Conservation (phyloP, 2,888 invertebrate genomes). For the Leuctra nigra region DNA sequence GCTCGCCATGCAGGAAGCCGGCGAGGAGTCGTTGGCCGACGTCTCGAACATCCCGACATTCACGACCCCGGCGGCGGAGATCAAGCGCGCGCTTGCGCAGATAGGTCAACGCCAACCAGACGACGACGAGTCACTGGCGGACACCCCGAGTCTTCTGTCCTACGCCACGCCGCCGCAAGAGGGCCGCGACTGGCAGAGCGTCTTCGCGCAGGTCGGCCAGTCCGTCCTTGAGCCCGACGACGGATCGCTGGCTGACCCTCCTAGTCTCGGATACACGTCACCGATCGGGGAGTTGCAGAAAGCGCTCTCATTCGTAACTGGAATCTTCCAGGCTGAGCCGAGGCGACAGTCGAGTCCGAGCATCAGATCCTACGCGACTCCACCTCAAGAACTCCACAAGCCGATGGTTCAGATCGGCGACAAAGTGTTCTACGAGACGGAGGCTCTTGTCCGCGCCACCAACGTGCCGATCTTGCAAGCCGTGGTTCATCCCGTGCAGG, state of each 20-base stretch:
- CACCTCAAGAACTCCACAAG: constrained; percentile 6
- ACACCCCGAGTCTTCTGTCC: constrained; percentile 1
- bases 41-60: constrained; percentile 1
- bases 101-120: neutral
- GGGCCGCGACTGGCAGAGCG: neutral
- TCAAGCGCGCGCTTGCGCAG: neutral
- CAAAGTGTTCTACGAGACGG: neutral
- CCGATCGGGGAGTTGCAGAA: constrained; percentile 1
- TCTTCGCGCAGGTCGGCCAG: constrained; percentile 2
- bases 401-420: neutral
- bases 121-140: constrained; percentile 7
- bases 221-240: neutral
- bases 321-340: neutral
- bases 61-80: constrained; percentile 4
- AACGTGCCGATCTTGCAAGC: constrained; percentile 10
- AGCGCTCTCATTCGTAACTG: neutral
- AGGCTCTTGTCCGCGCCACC: neutral
- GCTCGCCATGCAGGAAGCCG: constrained; percentile 22
- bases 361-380: neutral
- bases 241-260: neutral
- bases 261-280: constrained; percentile 1
- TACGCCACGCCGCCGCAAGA: constrained; percentile 10
- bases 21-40: constrained; percentile 14
- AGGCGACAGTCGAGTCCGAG: neutral
- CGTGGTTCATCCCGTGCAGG: constrained; percentile 33